Evolutionary conservation across 2,797 vertebrate species (phyloP).

Genomic region (Bradypus variegatus): DNA sequence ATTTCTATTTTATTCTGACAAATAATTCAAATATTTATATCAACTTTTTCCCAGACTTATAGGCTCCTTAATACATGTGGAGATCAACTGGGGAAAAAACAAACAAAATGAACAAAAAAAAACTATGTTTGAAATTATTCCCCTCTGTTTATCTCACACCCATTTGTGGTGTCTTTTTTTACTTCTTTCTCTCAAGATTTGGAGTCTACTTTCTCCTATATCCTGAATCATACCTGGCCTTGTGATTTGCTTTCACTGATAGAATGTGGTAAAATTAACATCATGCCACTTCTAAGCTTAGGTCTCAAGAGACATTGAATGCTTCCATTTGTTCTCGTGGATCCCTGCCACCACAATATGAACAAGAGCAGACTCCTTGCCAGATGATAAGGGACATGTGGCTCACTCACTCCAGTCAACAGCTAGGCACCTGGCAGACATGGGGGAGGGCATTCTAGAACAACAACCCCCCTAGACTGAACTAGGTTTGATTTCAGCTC

Average conservation of each 20-base stretch:
- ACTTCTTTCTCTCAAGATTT: neutral
- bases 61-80: neutral
- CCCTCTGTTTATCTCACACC: neutral
- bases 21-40: neutral
- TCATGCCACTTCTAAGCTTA: neutral
- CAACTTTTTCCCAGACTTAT: neutral
- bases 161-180: neutral
- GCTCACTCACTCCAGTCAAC: neutral
- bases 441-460: neutral
- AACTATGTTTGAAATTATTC: neutral
- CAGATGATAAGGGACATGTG: neutral
- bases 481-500: neutral
- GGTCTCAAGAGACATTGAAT: neutral
- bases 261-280: neutral
- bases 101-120: too few species aligned
- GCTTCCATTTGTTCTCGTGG: neutral
- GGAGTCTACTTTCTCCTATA: neutral
- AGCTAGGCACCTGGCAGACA: neutral
- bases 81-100: neutral
- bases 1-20: neutral
- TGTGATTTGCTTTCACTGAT: conserved; percentile 18
- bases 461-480: neutral
- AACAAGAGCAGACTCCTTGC: neutral
- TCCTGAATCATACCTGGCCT: neutral
- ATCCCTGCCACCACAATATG: neutral